Evolutionary conservation across 2,888 invertebrate genomes (phyloP).

Genomic region (Ophion obscuratus): DNA sequence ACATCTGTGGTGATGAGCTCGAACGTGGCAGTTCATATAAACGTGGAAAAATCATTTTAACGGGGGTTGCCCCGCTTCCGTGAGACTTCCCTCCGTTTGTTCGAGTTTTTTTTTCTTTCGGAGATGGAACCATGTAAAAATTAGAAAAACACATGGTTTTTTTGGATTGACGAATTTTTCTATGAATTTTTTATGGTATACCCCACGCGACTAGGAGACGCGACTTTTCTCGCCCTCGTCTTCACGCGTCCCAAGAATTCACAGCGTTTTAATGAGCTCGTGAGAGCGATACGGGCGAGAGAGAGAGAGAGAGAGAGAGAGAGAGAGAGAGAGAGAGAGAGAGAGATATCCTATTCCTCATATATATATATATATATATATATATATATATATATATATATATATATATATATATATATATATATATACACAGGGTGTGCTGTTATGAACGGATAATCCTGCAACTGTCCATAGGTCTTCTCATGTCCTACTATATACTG

Average conservation of each 20-base stretch:
- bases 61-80: constrained; percentile 35
- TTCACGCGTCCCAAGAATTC: constrained; percentile 32
- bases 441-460: no score
- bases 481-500: no score
- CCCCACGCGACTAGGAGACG: constrained; percentile 37
- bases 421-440: constrained; percentile 1
- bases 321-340: background rate
- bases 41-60: constrained; percentile 59
- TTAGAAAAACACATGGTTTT: constrained; percentile 24
- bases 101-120: background rate
- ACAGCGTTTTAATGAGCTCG: constrained; percentile 50
- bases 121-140: constrained; percentile 1
- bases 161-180: background rate
- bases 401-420: background rate
- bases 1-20: constrained; percentile 59
- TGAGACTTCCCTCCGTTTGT: constrained; percentile 26
- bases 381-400: background rate
- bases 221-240: background rate
- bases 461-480: no score
- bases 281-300: constrained; percentile 31
- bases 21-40: constrained; percentile 52
- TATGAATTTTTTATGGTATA: background rate
- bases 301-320: background rate
- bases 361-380: constrained; percentile 6
- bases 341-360: background rate